These are phyloP conservation scores for Lepus townsendii DNA, from an alignment of 2,797 vertebrate species.

Conservation along the genomic window DNA sequence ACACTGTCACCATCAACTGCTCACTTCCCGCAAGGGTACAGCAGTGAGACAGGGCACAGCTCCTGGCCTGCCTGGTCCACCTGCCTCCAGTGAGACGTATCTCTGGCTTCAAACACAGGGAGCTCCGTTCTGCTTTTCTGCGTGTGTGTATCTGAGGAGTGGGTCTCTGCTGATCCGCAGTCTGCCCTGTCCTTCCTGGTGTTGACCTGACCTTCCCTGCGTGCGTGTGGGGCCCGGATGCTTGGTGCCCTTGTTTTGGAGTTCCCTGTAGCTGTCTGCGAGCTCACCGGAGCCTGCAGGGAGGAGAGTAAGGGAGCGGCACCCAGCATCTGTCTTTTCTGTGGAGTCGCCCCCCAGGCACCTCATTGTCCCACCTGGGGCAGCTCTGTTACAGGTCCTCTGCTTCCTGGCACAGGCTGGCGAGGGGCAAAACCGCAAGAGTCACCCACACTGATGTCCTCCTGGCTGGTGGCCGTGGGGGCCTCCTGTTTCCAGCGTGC, in stretches of 20 bases:
- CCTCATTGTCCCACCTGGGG: neutral
- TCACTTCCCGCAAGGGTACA: neutral
- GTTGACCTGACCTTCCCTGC: slow-evolving; percentile 17
- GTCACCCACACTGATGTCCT: neutral
- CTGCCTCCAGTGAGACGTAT: neutral
- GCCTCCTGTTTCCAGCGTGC: neutral
- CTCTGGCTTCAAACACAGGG: neutral
- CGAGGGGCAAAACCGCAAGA: neutral
- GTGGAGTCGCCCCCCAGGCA: neutral
- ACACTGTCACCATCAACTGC: neutral
- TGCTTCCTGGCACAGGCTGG: neutral
- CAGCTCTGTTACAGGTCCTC: neutral
- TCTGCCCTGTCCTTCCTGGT: neutral
- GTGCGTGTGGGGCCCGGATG: neutral
- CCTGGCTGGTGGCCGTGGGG: neutral
- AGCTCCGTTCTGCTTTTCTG: neutral
- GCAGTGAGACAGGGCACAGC: neutral
- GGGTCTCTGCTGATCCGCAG: neutral
- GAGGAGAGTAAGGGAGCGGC: too few relatives aligned
- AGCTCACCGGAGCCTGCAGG: neutral
- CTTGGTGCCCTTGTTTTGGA: neutral
- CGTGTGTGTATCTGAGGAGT: too few relatives aligned
- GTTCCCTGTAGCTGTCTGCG: neutral
- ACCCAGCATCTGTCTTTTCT: neutral
- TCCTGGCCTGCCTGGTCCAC: neutral